Base-by-base conservation (phyloP, 2,888 invertebrate genomes). In the Frankliniella fusca region DNA sequence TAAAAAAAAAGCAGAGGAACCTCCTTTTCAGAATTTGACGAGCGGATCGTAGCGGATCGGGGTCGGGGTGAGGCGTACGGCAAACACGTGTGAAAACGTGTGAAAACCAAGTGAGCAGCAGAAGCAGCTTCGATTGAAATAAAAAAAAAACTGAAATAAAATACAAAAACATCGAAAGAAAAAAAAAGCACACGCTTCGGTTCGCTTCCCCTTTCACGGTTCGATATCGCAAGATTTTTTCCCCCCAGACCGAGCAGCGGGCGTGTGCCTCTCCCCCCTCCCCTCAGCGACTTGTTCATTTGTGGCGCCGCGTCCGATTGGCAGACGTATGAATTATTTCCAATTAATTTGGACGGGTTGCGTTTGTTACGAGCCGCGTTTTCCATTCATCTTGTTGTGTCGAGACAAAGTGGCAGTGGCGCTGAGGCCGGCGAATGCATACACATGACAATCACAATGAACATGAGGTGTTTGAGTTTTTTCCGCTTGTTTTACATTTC, bases 371-470 rank as follows among this genome's bases (percentile, higher is more conserved):
- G 15, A 11, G 61, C n/a, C 10, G 61, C 61, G 20, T 18, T n/a
- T 61, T 61, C 61, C 18, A 76, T 76, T 76, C 70, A 27, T 23
- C 70, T 76, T 76, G 70, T 76, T 76, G 70, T 76, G 70, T 61
- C 61, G 61, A 38, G 38, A 38, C 38, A 38, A 38, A 38, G 38
- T 38, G 38, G 38, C 38, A 38, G 3, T 38, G 38, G 38, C 38
- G 38, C 5, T 38, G 38, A 5, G 38, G 38, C 3, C 38, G 38
- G 38, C 38, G 38, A 3, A 38, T 38, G 5, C 38, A 38, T 38
- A 38, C 38, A 38, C 38, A 38, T 38, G 38, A 38, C 38, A 38
- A 38, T 38, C 38, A 38, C 38, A 38, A 38, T 38, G 38, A 5
- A 38, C 38, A 38, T 38, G 38, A 38, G 38, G 38, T 38, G 38